These are phyloP conservation scores for Plemyria rubiginata DNA, from an alignment of 2,888 invertebrate species.

Conservation along the genomic window DNA sequence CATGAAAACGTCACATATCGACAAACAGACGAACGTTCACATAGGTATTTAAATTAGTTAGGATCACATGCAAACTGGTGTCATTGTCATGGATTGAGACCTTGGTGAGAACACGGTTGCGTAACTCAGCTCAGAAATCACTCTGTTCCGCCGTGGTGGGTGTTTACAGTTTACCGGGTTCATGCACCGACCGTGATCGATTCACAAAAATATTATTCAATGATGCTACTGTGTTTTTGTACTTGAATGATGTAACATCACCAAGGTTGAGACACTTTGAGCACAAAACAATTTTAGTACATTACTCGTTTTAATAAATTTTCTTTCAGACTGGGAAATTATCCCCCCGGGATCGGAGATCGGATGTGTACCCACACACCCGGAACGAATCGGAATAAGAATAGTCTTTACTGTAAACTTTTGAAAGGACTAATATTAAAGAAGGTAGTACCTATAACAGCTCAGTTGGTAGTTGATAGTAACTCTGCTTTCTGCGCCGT, in stretches of 20 bases:
- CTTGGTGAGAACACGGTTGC: constrained; percentile 59
- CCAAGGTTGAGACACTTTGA: constrained; percentile 4
- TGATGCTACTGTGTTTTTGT: constrained; percentile 30
- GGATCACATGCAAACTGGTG: constrained; percentile 5
- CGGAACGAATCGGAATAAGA: no score
- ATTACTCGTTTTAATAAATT: no score
- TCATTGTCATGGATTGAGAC: constrained; percentile 42
- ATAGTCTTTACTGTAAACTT: no score
- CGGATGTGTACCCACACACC: no score
- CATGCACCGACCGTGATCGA: constrained; percentile 68
- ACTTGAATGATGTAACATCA: constrained; percentile 19
- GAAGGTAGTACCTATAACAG: no score
- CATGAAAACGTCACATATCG: neutral
- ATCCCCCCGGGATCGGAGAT: no score
- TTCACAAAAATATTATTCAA: constrained; percentile 54
- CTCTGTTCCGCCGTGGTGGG: constrained; percentile 63
- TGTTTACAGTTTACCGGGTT: constrained; percentile 64
- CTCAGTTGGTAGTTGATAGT: no score
- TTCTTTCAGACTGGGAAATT: no score
- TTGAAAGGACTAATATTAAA: no score
- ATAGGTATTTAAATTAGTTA: neutral
- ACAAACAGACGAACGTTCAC: neutral
- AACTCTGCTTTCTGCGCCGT: no score
- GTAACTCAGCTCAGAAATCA: constrained; percentile 58
- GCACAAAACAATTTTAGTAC: no score